phyloP scores from a whole-genome alignment of 2,113 vertebrate species.

The Ailuropoda melanoleuca region DNA sequence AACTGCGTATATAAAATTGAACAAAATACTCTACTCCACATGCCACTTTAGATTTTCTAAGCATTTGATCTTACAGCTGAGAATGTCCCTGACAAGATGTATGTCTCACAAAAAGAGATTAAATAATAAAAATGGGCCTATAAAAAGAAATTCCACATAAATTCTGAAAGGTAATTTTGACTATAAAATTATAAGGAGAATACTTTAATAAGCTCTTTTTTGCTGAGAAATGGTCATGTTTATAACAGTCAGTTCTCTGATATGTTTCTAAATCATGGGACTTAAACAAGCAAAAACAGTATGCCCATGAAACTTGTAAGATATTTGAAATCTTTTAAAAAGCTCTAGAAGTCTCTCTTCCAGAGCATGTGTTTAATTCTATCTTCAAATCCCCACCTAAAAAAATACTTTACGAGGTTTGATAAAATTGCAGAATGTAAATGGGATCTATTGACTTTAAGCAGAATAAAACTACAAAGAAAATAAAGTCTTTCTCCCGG shows the following conservation, averaged over 20 bases:
- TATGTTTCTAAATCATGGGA: background rate
- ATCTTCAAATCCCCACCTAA: background rate
- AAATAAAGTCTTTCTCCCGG: background rate
- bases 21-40: slow-evolving; percentile 31
- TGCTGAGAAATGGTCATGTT: background rate
- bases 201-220: background rate
- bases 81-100: background rate
- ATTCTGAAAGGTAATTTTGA: slow-evolving; percentile 24
- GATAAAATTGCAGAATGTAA: slow-evolving; percentile 52
- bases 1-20: slow-evolving; percentile 24
- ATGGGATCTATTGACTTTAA: slow-evolving; percentile 11
- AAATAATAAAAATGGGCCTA: background rate
- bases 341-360: background rate
- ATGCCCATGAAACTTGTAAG: background rate
- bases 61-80: background rate
- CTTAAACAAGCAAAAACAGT: background rate
- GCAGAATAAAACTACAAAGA: slow-evolving; percentile 13
- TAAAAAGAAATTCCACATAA: background rate
- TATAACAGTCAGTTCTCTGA: background rate
- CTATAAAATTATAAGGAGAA: background rate
- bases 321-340: background rate
- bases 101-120: background rate
- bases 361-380: slow-evolving; percentile 33
- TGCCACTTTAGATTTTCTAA: slow-evolving; percentile 25
- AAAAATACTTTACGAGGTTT: background rate